Base-by-base conservation (phyloP, 1,140 invertebrate genomes). In the Monomorium pharaonis region DNA sequence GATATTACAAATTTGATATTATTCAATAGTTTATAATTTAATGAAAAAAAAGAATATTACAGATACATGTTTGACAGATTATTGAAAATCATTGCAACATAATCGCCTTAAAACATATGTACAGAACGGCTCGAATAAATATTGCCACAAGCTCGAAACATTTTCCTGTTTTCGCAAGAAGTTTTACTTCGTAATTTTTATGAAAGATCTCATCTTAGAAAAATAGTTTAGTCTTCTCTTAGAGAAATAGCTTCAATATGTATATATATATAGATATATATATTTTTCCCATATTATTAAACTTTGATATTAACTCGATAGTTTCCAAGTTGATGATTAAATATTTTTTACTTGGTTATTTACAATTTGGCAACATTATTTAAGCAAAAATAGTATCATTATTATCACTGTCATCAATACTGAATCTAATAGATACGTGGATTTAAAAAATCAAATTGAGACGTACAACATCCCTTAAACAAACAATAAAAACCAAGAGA, bases 341-440 rank as follows among this genome's bases (percentile, higher is more conserved):
- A 51, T 33, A 12, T 37, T 47, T 80, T 10, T 69, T 56, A 65
- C 14, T 65, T 58, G 24, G 7, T 58, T 83, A 83, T 83, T 30
- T 83, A 83, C 54, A 83, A 72, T 83, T 83, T 83, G 51, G 18
- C 37, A 74, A 83, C 74, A 47, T n/a, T 77, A 44, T 44, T 58
- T n/a, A n/a, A n/a, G n/a, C 49, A 7, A 81, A 44, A 27, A 70
- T 72, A 80, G 14, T 60, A 37, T 74, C 60, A 83, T 65, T 30
- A 51, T n/a, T 78, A 49, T 47, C 12, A 62, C 47, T 24, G 9
- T 54, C 27, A 74, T 44, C 51, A 18, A 58, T 70, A 70, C 9
- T 56, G 21, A 27, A 81, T 30, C 37, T 44, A 42, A 42, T 18
- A 81, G 18, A 72, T 58, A 56, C 21, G 18, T 27, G 6, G n/a